Conservation (phyloP, 2,113 vertebrate genomes). For the Micronycteris hirsuta region DNA sequence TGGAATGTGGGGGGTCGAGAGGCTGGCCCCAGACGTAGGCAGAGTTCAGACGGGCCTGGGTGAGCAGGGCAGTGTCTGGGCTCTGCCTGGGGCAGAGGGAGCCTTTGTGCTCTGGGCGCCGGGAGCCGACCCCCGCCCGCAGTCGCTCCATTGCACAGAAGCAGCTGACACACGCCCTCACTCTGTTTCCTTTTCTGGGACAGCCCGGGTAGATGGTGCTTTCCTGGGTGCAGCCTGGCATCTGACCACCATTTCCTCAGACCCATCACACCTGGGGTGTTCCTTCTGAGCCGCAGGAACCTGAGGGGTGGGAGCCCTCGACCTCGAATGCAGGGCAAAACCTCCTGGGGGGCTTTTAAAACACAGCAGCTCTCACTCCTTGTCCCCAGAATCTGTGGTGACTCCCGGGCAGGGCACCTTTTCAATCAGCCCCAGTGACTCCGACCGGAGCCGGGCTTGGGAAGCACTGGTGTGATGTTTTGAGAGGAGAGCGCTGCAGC, state of each 20-base stretch:
- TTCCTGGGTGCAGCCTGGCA: neutral
- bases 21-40: slow-evolving; percentile 30
- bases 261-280: neutral
- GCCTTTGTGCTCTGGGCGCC: slow-evolving; percentile 42
- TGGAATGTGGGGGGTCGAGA: slow-evolving; percentile 56
- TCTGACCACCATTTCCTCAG: neutral
- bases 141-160: neutral
- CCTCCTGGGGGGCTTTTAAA: neutral
- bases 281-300: neutral
- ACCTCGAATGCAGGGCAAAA: neutral
- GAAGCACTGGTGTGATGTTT: fast-evolving
- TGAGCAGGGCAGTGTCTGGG: slow-evolving; percentile 18
- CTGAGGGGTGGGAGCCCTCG: neutral
- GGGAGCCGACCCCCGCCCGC: neutral
- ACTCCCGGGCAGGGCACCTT: neutral
- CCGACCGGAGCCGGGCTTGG: neutral
- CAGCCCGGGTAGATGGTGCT: neutral
- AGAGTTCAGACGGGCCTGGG: slow-evolving; percentile 35
- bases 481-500: neutral
- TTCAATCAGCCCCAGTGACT: neutral
- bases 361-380: neutral
- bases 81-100: neutral
- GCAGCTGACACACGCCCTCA: neutral
- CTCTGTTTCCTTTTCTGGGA: neutral
- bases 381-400: neutral